Evolutionary conservation across 2,797 vertebrate species (phyloP).

Genomic region (Phoebastria nigripes): DNA sequence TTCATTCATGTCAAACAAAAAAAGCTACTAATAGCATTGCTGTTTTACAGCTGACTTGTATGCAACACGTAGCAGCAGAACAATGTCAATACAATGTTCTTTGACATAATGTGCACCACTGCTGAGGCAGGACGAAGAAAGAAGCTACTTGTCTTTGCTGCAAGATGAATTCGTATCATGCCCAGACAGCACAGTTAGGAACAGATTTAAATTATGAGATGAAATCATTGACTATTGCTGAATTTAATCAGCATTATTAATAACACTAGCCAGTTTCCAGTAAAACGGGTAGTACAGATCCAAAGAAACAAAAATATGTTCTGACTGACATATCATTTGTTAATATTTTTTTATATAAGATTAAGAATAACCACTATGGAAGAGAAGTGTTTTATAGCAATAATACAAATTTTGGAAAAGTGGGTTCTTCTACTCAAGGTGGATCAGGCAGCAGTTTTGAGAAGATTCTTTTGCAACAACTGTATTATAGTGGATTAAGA

Average conservation of each 20-base stretch:
- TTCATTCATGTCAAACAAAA: background rate
- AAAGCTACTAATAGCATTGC: background rate
- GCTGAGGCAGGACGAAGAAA: background rate
- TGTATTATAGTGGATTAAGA: conserved; percentile 9
- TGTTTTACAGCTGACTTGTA: background rate
- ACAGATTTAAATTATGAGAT: background rate
- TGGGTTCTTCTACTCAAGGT: conserved; percentile 41
- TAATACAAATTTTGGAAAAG: conserved; percentile 15
- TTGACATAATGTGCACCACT: background rate
- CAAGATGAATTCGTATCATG: background rate
- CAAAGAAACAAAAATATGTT: conserved; percentile 15
- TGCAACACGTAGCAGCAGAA: background rate
- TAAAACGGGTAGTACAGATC: conserved; percentile 39
- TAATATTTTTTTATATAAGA: background rate
- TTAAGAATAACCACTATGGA: background rate
- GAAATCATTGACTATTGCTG: conserved; percentile 15
- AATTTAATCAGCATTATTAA: conserved; percentile 27
- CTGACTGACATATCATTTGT: background rate
- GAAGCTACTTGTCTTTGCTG: background rate
- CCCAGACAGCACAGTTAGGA: background rate
- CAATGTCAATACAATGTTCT: rapidly evolving
- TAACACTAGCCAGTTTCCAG: background rate
- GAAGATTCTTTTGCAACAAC: conserved; percentile 43
- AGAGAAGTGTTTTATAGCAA: conserved; percentile 32
- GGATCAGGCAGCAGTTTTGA: conserved; percentile 54